Base-by-base conservation (phyloP, 2,888 invertebrate species). In the Diogma glabrata region DNA sequence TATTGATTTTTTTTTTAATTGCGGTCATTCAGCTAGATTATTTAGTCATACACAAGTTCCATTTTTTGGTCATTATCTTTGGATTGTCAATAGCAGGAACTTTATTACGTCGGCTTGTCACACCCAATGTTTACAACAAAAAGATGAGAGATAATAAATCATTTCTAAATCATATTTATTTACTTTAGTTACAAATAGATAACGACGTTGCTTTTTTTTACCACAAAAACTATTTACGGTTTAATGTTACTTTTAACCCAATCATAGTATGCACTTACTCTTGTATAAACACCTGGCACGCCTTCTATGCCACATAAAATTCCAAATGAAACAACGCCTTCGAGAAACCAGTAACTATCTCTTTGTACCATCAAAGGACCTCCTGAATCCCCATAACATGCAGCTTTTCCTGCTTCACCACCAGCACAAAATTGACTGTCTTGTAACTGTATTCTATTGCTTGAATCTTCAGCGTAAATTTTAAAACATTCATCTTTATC, bases 401-500 rank as follows among this genome's bases (percentile, higher is more conserved):
- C 43, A 22, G 20, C 23, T 5, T 14, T 2, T 22, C 23, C n/a
- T n/a, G n/a, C n/a, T 43, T n/a, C 22, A 12, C 43, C 43, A 6
- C 43, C 43, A n/a, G 43, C 43, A 43, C 43, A 43, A 6, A 43
- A n/a, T 43, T 43, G 43, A 5, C 22, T 22, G 7, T 7, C 6
- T 14, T 12, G 14, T 12, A 43, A 14, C 20, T n/a, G 43, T n/a
- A 22, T 12, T 22, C n/a, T n/a, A n/a, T n/a, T n/a, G n/a, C n/a
- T n/a, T n/a, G n/a, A n/a, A n/a, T n/a, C n/a, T n/a, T n/a, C 22
- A 2, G n/a, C 5, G 19, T 28, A 67, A 55, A 64, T 64, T 5
- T 55, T 49, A 1, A 24, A 48, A 63, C 84, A 85, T 1, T 67
- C 64, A 0, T 60, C 57, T 10, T 62, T 66, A 23, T 70, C 63